Conservation (phyloP, 2,888 invertebrate species). For the Danaus chrysippus region DNA sequence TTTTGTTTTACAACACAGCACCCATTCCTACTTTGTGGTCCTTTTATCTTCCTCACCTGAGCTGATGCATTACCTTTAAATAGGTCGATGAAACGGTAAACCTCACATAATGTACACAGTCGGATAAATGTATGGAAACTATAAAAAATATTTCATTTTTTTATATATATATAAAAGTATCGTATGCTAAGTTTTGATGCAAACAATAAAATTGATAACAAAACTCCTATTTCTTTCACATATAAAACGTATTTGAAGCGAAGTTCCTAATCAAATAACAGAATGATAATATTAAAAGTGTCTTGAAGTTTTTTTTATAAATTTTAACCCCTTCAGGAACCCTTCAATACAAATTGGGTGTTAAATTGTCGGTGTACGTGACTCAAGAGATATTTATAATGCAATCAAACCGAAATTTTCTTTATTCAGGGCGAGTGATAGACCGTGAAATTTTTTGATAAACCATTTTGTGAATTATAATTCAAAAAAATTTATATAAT, state of each 20-base stretch:
- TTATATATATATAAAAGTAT: too few relatives aligned
- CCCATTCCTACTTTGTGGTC: constrained; percentile 44
- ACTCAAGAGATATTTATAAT: constrained; percentile 43
- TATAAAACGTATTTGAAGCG: too few relatives aligned
- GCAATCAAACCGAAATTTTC: constrained; percentile 24
- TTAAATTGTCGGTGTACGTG: constrained; percentile 64
- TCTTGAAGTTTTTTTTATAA: constrained; percentile 15
- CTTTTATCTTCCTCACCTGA: constrained; percentile 54
- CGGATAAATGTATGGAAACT: not conserved
- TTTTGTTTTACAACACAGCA: constrained; percentile 43
- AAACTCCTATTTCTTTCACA: too few relatives aligned
- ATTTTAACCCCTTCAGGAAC: constrained; percentile 33
- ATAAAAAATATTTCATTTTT: too few relatives aligned
- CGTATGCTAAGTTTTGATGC: too few relatives aligned
- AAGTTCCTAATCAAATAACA: not conserved
- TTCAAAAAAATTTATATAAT: not conserved
- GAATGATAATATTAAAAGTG: not conserved
- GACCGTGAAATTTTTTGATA: constrained; percentile 4
- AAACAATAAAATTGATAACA: too few relatives aligned
- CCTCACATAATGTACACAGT: not conserved
- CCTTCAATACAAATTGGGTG: constrained; percentile 61
- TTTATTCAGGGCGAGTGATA: constrained; percentile 25
- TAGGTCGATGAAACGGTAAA: constrained; percentile 24
- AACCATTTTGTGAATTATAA: not conserved
- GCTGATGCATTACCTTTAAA: constrained; percentile 48